These are phyloP conservation scores for Eulemur rufifrons DNA, from an alignment of 2,113 vertebrate species.

Conservation along the genomic window DNA sequence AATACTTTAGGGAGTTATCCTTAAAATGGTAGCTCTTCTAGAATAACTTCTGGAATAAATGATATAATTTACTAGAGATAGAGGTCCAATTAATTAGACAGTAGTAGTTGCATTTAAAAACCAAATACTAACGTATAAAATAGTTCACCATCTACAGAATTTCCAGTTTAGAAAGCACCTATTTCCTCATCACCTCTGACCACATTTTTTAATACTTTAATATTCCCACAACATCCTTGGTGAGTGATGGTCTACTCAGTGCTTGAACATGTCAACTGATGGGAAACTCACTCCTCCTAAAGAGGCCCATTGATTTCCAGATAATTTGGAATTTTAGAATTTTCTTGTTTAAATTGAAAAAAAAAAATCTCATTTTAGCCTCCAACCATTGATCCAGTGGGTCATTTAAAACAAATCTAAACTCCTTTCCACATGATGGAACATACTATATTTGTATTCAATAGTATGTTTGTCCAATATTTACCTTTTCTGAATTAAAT, in stretches of 20 bases:
- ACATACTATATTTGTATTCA: not conserved
- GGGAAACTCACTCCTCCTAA: not conserved
- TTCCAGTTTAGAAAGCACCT: not conserved
- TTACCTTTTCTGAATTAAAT: not conserved
- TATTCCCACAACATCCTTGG: not conserved
- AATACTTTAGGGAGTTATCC: not conserved
- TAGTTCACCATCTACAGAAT: not conserved
- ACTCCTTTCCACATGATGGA: not conserved
- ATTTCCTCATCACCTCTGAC: not conserved
- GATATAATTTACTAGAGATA: not conserved
- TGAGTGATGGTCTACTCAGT: not conserved
- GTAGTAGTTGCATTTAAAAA: not conserved
- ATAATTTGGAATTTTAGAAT: not conserved
- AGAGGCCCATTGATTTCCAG: not conserved
- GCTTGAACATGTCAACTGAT: not conserved
- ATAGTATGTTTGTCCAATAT: not conserved
- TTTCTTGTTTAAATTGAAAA: not conserved
- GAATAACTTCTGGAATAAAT: not conserved
- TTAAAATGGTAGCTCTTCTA: not conserved
- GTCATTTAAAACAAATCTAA: not conserved
- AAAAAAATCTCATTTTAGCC: not conserved
- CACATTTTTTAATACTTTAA: not conserved
- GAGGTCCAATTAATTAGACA: not conserved
- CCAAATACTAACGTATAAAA: not conserved
- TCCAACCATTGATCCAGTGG: not conserved